Conservation (phyloP, 1,140 invertebrate genomes). For the Danaus melanippus region DNA sequence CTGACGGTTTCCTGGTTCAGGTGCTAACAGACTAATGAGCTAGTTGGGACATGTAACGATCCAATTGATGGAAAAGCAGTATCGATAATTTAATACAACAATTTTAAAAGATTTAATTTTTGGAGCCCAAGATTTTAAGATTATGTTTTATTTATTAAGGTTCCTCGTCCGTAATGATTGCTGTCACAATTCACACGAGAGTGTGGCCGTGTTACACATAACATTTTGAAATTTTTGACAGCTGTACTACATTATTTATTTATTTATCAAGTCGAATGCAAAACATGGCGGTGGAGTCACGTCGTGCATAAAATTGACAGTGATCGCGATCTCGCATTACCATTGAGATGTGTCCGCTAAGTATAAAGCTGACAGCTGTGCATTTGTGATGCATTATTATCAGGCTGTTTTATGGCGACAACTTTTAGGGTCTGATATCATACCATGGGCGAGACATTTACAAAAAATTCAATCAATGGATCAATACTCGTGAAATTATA, state of each 20-base stretch:
- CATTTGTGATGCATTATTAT: constrained; percentile 29
- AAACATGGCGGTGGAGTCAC: constrained; percentile 37
- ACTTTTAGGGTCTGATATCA: constrained; percentile 7
- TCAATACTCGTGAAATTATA: no score
- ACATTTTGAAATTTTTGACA: constrained; percentile 35
- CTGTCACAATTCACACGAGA: neutral
- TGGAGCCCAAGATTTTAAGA: no score
- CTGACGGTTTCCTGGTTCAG: constrained; percentile 36
- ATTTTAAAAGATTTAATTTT: no score
- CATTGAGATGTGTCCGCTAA: constrained; percentile 43
- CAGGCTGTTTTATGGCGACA: constrained; percentile 18
- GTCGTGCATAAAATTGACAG: constrained; percentile 45
- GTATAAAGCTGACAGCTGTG: constrained; percentile 28
- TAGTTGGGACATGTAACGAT: neutral
- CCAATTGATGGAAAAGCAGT: no score
- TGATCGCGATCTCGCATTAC: constrained; percentile 37
- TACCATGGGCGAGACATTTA: no score
- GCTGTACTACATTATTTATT: constrained; percentile 36
- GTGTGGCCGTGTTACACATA: constrained; percentile 10
- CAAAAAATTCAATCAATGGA: no score
- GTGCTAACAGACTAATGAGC: constrained; percentile 23
- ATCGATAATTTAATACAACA: no score
- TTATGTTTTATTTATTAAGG: no score
- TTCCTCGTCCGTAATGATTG: no score
- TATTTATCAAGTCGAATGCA: constrained; percentile 37